Base-by-base conservation (phyloP, 2,888 invertebrate genomes). In the Acleris cristana region DNA sequence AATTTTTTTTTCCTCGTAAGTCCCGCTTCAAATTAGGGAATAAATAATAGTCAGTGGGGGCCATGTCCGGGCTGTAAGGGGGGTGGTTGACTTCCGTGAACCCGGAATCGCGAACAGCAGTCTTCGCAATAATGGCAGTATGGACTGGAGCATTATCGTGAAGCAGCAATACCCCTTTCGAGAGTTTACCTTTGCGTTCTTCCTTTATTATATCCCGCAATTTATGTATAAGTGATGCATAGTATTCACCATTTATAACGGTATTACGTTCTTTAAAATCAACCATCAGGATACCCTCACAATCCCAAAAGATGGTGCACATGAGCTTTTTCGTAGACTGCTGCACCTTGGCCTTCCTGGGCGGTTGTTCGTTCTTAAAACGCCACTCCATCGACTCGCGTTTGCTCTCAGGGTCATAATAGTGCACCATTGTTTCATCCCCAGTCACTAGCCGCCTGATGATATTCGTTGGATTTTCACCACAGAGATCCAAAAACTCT, bases 211-310 rank as follows among this genome's bases (percentile, higher is more conserved):
- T n/a, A 2, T 4, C n/a, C 10, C 16, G 45, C 14, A 45, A 40
- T 2, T 23, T 19, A 14, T 21, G 23, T 16, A 53, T 7, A 26
- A 53, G 12, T 6, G 8, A 8, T 1, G 30, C 18, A 60, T 52
- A 49, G 49, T 52, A 49, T 19, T n/a, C 3, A 10, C 3, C 26
- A 16, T 60, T 52, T 34, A 60, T 30, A 18, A 49, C 34, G 7
- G 52, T 52, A 19, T 60, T 51, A 40, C 49, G 51, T 49, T 52
- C 34, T 10, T 49, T 60, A 30, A 51, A 51, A 18, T 34, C 30
- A 4, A 51, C 16, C 51, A 49, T 26, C 30, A 34, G 40, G 53
- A 53, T 53, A 14, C 53, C 53, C 23, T 53, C 16, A 26, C 16
- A 53, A n/a, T n/a, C n/a, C n/a, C n/a, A n/a, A n/a, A n/a, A n/a